These are phyloP conservation scores for Spisula subtruncata DNA, from an alignment of 2,888 invertebrate species.

Conservation along the genomic window DNA sequence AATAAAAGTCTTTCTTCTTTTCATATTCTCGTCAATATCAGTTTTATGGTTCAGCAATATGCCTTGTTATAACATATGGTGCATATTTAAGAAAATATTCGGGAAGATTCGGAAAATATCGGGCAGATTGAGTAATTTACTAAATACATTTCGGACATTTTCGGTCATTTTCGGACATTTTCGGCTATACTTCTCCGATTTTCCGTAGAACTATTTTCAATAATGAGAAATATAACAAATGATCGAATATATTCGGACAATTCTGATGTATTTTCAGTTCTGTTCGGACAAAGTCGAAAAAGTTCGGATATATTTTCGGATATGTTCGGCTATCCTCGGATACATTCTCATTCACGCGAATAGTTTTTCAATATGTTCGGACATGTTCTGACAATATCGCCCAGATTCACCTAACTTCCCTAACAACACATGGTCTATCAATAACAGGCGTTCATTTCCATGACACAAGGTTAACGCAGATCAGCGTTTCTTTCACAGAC, in stretches of 20 bases:
- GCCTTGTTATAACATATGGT: not conserved
- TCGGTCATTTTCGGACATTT: too few species aligned
- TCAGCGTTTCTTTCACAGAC: not conserved
- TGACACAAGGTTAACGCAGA: not conserved
- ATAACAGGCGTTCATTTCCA: not conserved
- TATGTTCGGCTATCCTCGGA: not conserved
- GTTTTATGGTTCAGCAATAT: not conserved
- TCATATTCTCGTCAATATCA: not conserved
- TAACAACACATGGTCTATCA: slow-evolving; percentile 7
- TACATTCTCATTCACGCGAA: not conserved
- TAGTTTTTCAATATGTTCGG: not conserved
- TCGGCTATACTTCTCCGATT: too few species aligned
- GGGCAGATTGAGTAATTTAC: not conserved
- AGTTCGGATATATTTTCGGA: not conserved
- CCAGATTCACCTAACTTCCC: not conserved
- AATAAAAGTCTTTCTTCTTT: not conserved
- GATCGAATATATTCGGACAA: not conserved
- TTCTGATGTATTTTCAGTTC: not conserved
- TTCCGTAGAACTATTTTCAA: too few species aligned
- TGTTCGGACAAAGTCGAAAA: too few species aligned
- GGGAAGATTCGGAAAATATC: not conserved
- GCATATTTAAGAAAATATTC: not conserved
- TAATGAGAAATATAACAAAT: too few species aligned
- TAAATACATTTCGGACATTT: not conserved
- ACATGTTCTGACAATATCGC: not conserved